A percentile compares a stretch with the other conserved stretches of the same genome.
Evolutionary conservation across 2,113 vertebrate genomes (phyloP).

Genomic region (Motacilla alba): DNA sequence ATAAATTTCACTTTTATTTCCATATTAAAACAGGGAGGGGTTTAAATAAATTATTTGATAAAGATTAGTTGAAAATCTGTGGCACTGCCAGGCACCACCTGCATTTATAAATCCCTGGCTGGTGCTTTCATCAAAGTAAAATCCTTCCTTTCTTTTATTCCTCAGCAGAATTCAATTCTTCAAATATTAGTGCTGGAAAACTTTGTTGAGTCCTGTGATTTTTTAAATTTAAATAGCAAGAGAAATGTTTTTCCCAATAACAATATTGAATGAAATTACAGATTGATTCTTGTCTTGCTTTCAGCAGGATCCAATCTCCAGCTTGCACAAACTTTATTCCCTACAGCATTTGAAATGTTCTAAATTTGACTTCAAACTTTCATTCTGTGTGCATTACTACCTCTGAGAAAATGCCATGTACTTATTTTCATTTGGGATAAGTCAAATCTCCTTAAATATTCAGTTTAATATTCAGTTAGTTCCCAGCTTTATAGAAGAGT

Average conservation of each 20-base stretch:
- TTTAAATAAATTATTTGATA: neutral
- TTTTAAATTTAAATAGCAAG: neutral
- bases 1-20: neutral
- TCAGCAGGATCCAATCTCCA: neutral
- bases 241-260: neutral
- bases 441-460: neutral
- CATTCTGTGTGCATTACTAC: neutral
- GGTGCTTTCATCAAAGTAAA: neutral
- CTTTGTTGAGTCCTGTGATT: neutral
- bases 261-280: neutral
- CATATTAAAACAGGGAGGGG: accelerated
- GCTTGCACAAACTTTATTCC: neutral
- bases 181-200: neutral
- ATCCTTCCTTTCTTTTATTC: neutral
- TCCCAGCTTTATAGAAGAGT: neutral
- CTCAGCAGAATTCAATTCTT: neutral
- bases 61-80: neutral
- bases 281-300: neutral
- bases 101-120: neutral
- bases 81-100: neutral
- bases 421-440: neutral
- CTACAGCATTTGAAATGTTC: neutral
- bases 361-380: neutral
- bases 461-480: accelerated
- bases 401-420: neutral